Percentiles rank a stretch among this genome's conserved stretches.
These are phyloP conservation scores for Sebastes oblongus DNA, from an alignment of 2,797 vertebrate species.

Conservation along the genomic window DNA sequence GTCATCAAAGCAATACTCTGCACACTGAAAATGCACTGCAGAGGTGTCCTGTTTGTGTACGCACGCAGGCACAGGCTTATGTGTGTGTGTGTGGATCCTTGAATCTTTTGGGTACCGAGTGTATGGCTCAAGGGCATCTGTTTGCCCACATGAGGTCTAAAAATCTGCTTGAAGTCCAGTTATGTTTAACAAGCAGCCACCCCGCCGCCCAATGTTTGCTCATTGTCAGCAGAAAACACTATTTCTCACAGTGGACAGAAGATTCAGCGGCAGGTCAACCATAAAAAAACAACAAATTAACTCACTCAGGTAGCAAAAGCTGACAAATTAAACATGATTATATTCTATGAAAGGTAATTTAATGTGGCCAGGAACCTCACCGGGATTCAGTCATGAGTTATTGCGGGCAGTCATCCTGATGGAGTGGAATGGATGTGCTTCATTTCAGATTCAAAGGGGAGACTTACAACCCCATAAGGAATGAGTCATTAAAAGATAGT, in stretches of 20 bases:
- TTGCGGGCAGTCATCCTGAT: conserved; percentile 22
- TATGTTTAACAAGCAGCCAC: conserved; percentile 37
- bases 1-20: conserved; percentile 10
- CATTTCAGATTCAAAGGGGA: conserved; percentile 13
- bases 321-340: conserved; percentile 52
- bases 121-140: conserved; percentile 19
- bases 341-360: conserved; percentile 24
- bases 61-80: neutral
- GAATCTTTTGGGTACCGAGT: neutral
- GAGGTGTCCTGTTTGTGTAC: neutral
- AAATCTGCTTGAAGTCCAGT: conserved; percentile 25
- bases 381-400: conserved; percentile 33
- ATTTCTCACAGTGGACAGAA: conserved; percentile 2
- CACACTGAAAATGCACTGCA: conserved; percentile 1
- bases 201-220: conserved; percentile 5
- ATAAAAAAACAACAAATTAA: neutral
- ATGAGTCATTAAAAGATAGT: conserved; percentile 6
- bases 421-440: conserved; percentile 1
- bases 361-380: neutral
- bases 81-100: neutral
- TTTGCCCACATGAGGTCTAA: conserved; percentile 18
- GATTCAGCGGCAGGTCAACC: conserved; percentile 14
- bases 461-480: neutral
- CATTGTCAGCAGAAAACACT: conserved; percentile 13
- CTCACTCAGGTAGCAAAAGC: conserved; percentile 27